Conservation (phyloP, 2,888 invertebrate genomes). For the Fissipunctia ypsillon region DNA sequence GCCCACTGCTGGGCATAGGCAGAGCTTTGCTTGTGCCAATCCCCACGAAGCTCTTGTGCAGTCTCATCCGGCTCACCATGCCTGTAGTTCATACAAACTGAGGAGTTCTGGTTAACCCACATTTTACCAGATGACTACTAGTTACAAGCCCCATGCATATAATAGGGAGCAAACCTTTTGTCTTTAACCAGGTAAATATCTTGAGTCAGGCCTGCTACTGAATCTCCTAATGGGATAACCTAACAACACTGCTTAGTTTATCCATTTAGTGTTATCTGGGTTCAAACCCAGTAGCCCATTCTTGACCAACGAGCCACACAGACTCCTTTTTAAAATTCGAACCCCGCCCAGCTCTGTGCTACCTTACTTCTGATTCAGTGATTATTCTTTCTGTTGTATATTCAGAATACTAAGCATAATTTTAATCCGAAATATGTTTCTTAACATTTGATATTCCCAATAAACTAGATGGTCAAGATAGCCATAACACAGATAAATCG, state of each 20-base stretch:
- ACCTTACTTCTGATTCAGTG: neutral
- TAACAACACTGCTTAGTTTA: neutral
- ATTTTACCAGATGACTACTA: neutral
- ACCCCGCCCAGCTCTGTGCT: neutral
- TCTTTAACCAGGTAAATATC: neutral
- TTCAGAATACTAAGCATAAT: neutral
- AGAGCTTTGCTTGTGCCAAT: neutral
- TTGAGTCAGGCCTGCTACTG: neutral
- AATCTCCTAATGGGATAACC: neutral
- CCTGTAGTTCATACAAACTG: neutral
- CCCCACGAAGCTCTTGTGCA: neutral
- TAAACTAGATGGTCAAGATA: constrained; percentile 1
- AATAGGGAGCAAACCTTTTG: neutral
- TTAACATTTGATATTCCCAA: neutral
- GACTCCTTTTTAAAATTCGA: neutral
- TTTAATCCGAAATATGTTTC: neutral
- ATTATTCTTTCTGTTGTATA: neutral
- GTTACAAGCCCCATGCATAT: neutral
- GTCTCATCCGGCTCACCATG: too few relatives aligned
- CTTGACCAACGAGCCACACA: neutral
- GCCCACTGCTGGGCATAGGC: neutral
- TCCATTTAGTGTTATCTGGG: neutral
- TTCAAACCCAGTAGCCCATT: neutral
- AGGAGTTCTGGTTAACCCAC: neutral
- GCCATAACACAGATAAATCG: constrained; percentile 2